Percentiles rank a stretch among this genome's conserved stretches.
phyloP scores from a whole-genome alignment of 2,797 vertebrate genomes.

The Prionace glauca region DNA sequence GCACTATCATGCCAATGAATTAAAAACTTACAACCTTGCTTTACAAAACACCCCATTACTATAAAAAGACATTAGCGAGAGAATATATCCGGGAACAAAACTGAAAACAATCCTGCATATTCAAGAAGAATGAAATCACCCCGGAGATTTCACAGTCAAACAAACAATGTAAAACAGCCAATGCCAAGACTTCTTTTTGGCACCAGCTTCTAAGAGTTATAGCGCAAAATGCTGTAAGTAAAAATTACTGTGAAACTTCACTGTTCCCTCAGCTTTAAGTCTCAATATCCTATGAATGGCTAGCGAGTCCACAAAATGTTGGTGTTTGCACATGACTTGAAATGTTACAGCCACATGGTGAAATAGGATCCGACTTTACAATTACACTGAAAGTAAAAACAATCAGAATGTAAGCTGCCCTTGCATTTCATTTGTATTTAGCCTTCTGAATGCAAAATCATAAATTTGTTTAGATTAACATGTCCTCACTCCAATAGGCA shows the following conservation, averaged over 20 bases:
- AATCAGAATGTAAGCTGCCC: not conserved
- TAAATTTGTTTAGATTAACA: not conserved
- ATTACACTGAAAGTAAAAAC: not conserved
- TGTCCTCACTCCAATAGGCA: not conserved
- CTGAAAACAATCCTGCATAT: conserved; percentile 4
- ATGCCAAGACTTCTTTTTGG: conserved; percentile 2
- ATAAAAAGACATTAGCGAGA: not conserved
- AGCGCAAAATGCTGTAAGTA: not conserved
- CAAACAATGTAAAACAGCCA: not conserved
- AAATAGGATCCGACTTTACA: not conserved
- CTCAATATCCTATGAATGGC: conserved; percentile 11
- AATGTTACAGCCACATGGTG: not conserved
- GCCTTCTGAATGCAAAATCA: not conserved
- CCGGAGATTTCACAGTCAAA: conserved; percentile 7
- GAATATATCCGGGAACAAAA: not conserved
- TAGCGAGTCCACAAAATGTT: not conserved
- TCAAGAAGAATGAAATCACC: conserved; percentile 18
- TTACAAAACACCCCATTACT: not conserved
- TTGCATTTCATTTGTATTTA: not conserved
- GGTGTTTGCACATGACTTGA: not conserved
- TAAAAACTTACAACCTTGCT: not conserved
- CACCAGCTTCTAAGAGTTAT: not conserved
- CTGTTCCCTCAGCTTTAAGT: not conserved
- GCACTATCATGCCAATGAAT: not conserved
- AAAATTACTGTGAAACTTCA: not conserved